Conservation (phyloP, 1,140 invertebrate species). For the Metaphire vulgaris region DNA sequence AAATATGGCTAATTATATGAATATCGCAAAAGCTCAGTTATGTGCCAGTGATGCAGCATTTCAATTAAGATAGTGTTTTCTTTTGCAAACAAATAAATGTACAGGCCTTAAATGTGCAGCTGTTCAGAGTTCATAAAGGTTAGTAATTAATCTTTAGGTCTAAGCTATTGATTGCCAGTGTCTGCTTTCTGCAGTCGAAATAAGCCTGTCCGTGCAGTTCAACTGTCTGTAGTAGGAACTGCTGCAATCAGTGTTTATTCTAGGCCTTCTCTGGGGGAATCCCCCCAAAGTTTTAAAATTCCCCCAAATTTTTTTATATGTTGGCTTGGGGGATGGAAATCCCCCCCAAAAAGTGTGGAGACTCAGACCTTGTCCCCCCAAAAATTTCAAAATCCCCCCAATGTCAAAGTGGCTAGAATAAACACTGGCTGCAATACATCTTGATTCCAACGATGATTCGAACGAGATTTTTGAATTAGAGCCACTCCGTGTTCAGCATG, state of each 20-base stretch:
- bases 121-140: neutral
- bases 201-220: conserved; percentile 6
- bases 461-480: conserved; percentile 38
- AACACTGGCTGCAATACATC: neutral
- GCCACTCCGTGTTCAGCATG: conserved; percentile 38
- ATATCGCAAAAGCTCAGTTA: neutral
- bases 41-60: neutral
- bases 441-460: conserved; percentile 26
- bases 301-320: too few species aligned
- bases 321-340: too few species aligned
- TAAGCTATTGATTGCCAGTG: neutral
- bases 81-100: neutral
- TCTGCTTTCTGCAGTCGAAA: conserved; percentile 5
- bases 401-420: too few species aligned
- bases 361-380: too few species aligned
- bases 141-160: neutral
- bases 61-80: neutral
- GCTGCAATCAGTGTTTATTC: too few species aligned
- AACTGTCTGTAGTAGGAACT: conserved; percentile 5
- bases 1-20: neutral
- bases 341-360: too few species aligned
- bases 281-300: too few species aligned
- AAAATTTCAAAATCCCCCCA: too few species aligned
- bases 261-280: too few species aligned
- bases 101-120: neutral